Conservation (phyloP, 2,113 vertebrate genomes). For the Bucco capensis region DNA sequence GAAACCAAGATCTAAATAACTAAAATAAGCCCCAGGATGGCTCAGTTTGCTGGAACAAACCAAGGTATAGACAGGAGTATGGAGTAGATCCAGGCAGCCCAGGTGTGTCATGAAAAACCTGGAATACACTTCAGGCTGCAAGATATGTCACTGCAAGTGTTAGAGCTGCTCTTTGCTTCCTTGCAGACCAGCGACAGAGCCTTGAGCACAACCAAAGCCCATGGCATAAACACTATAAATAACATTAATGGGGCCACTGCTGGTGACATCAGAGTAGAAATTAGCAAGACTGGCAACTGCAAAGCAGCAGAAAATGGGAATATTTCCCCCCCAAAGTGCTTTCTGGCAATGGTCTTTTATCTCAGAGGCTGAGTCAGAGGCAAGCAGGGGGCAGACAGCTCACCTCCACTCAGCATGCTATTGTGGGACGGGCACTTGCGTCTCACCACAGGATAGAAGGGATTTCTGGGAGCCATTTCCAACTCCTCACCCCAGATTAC, state of each 20-base stretch:
- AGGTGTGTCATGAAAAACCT: neutral
- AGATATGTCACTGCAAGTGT: neutral
- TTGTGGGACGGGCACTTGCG: neutral
- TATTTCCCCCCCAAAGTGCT: neutral
- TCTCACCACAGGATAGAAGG: neutral
- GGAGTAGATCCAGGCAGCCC: neutral
- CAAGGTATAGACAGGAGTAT: neutral
- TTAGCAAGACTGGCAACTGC: neutral
- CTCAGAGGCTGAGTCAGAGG: conserved; percentile 2
- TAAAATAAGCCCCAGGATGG: neutral
- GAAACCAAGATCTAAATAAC: neutral
- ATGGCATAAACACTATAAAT: conserved; percentile 52
- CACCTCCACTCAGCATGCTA: neutral
- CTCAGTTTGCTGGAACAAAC: neutral
- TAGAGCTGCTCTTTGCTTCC: neutral
- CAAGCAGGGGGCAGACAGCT: neutral
- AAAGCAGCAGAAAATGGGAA: conserved; percentile 25
- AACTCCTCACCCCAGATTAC: neutral
- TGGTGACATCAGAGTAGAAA: conserved; percentile 45
- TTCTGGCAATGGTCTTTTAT: conserved; percentile 16
- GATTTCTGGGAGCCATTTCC: neutral
- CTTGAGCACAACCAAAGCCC: conserved; percentile 19
- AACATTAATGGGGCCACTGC: conserved; percentile 34
- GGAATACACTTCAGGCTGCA: neutral
- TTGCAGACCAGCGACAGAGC: neutral